Conservation (phyloP, 2,888 invertebrate species). For the Autographa gamma region DNA sequence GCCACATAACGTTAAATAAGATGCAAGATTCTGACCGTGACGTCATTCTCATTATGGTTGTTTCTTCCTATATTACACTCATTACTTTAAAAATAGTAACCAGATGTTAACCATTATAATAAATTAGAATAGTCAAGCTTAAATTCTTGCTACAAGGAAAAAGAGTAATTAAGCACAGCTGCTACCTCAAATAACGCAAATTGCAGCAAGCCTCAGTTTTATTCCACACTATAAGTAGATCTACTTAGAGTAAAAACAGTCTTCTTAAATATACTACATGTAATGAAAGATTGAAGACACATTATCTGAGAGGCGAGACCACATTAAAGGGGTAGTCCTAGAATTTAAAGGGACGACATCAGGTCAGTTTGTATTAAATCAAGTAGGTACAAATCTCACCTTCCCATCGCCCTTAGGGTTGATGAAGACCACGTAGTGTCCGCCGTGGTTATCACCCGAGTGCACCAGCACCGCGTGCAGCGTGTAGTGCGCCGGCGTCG, state of each 20-base stretch:
- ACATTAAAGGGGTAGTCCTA: too few relatives aligned
- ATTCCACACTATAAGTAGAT: background rate
- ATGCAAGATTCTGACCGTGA: too few relatives aligned
- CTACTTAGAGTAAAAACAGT: background rate
- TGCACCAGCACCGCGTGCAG: constrained; percentile 99
- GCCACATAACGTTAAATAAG: too few relatives aligned
- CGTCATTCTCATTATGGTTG: too few relatives aligned
- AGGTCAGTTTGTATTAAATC: background rate
- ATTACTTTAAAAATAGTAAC: background rate
- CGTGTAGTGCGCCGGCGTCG: constrained; percentile 95
- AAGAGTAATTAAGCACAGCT: constrained; percentile 1
- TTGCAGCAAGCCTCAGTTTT: background rate
- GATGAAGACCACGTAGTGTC: constrained; percentile 99
- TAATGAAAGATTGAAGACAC: too few relatives aligned
- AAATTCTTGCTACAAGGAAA: background rate
- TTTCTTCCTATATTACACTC: too few relatives aligned
- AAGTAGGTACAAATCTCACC: constrained; percentile 78
- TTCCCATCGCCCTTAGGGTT: constrained; percentile 98
- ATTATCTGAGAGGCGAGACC: too few relatives aligned
- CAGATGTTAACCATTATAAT: background rate
- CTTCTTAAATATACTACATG: background rate
- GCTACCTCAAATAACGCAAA: background rate
- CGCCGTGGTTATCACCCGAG: constrained; percentile 99
- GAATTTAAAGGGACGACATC: too few relatives aligned
- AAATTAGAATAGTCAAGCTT: background rate